Conservation (phyloP, 1,140 invertebrate genomes). For the Colletes gigas region DNA sequence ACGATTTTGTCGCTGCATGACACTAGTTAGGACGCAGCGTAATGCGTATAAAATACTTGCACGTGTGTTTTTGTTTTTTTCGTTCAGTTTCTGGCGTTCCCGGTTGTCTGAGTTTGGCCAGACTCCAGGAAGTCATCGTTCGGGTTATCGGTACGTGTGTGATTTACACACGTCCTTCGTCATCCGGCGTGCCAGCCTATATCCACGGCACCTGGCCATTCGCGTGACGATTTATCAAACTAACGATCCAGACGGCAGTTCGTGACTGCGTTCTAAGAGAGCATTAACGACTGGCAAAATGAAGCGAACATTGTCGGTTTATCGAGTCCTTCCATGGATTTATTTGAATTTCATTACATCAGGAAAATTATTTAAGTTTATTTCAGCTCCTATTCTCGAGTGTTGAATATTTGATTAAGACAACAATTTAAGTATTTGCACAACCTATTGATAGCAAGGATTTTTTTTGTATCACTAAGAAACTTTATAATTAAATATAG, state of each 20-base stretch:
- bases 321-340: not conserved
- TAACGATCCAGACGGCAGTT: conserved; percentile 19
- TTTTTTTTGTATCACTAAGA: too few species aligned
- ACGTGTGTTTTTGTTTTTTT: not conserved
- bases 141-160: conserved; percentile 25
- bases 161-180: conserved; percentile 39
- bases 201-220: conserved; percentile 26
- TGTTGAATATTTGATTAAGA: too few species aligned
- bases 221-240: conserved; percentile 32
- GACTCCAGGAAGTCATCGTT: conserved; percentile 27
- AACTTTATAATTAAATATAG: too few species aligned
- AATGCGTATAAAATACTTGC: not conserved
- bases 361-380: not conserved
- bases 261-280: conserved; percentile 5
- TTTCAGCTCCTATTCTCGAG: too few species aligned
- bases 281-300: conserved; percentile 6
- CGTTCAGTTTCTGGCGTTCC: not conserved
- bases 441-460: too few species aligned
- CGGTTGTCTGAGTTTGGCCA: not conserved
- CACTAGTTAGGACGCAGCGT: too few species aligned
- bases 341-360: not conserved
- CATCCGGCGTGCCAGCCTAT: conserved; percentile 17
- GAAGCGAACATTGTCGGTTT: not conserved
- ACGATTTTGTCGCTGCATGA: too few species aligned
- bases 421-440: too few species aligned